Conservation (phyloP, 2,113 vertebrate genomes). For the Lontra canadensis region DNA sequence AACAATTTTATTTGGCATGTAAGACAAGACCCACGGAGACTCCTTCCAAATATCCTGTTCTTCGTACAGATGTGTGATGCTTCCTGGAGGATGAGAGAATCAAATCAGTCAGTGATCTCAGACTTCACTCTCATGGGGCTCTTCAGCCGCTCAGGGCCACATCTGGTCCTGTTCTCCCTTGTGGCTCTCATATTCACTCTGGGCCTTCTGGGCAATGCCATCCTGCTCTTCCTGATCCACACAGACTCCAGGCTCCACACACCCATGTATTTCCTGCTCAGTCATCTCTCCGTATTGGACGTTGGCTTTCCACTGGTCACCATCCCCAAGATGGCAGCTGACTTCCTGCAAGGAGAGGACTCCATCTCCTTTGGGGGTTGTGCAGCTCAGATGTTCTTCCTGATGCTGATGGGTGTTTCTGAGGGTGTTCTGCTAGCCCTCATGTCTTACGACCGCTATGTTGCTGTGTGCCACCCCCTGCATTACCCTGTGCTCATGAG, state of each 20-base stretch:
- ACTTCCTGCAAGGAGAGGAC: not conserved
- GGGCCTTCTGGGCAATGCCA: conserved; percentile 56
- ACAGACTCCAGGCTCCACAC: conserved; percentile 49
- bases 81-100: not conserved
- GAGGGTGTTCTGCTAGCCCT: conserved; percentile 60
- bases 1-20: not conserved
- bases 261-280: conserved; percentile 71
- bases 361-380: conserved; percentile 57
- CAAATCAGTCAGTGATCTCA: not conserved
- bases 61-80: not conserved
- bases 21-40: not conserved
- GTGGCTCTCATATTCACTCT: not conserved
- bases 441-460: conserved; percentile 73
- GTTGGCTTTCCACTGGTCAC: conserved; percentile 62
- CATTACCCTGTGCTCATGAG: conserved; percentile 66
- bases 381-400: conserved; percentile 66
- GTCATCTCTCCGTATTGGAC: conserved; percentile 69
- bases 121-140: conserved; percentile 58
- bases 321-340: conserved; percentile 51
- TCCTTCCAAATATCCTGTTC: not conserved
- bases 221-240: conserved; percentile 55
- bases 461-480: conserved; percentile 63
- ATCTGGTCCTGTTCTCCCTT: conserved; percentile 24
- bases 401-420: conserved; percentile 52
- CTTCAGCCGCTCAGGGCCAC: not conserved